Evolutionary conservation across 2,113 vertebrate species (phyloP), one percentile per base, ranked within the genome.

Genomic region (Sinocyclocheilus rhinocerous): DNA sequence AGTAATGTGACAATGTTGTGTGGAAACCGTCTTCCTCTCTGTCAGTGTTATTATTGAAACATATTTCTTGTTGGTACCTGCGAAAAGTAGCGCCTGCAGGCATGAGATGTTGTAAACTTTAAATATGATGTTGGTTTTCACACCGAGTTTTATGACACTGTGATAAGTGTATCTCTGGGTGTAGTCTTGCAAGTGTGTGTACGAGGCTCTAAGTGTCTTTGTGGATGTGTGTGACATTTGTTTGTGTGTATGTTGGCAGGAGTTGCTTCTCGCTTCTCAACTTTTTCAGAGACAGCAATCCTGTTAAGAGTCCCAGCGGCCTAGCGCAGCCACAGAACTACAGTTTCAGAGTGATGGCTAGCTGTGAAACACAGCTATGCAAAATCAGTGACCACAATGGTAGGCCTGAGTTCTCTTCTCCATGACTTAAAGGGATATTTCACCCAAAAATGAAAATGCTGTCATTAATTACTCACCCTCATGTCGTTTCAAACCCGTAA

Each of bases 291-390:
- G 92, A 92, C 92, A 91, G 91, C 88, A 90, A 93, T 92, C 92
- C 92, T 48, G 91, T 92, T 89, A 90, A 90, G n/a, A 87, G 90
- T 92, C 93, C 91, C 92, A 72, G 89, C 85, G 91, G 92, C 92
- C 85, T 84, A 1, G 24, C 85, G 87, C 87, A 84, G 92, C 89
- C 76, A 81, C 88, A 67, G 81, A 90, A 90, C 90, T 88, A 88
- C 81, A 88, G 89, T 93, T 93, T 93, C 91, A 91, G 88, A 90
- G 90, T 89, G 91, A 91, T 93, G 93, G 91, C 93, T 94, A 92
- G 93, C 92, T 88, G 90, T 92, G 90, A 92, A 93, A 94, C 91
- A 92, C 91, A 90, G 91, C 91, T 89, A 86, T 84, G 87, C 87
- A 89, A 84, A 92, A 95, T 95, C 94, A 59, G 93, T 94, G 87